These are phyloP conservation scores for Tridacna gigas DNA, from an alignment of 2,888 invertebrate species.

Conservation along the genomic window DNA sequence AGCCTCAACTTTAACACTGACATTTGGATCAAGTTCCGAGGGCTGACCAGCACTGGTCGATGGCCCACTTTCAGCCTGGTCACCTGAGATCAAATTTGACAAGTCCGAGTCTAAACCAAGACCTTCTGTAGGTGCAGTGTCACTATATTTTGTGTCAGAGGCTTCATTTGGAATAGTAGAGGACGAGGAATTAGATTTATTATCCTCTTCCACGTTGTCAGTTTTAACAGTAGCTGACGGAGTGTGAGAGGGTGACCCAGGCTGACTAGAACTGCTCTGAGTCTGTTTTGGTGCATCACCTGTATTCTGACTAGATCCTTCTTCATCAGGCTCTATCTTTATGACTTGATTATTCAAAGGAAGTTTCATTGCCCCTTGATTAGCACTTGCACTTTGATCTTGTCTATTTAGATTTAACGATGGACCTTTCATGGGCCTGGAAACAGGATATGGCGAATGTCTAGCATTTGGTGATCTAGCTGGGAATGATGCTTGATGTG, in stretches of 20 bases:
- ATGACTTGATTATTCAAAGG: slow-evolving; percentile 30
- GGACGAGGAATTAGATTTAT: slow-evolving; percentile 14
- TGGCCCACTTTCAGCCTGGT: not conserved
- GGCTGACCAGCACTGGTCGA: not conserved
- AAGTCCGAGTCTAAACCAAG: slow-evolving; percentile 49
- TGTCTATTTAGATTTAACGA: slow-evolving; percentile 2
- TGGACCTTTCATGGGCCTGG: slow-evolving; percentile 29
- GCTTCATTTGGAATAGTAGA: slow-evolving; percentile 40
- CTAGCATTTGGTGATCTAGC: slow-evolving; percentile 31
- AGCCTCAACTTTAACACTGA: slow-evolving; percentile 51
- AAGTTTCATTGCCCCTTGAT: not conserved
- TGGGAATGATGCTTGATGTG: not conserved
- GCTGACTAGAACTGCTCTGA: slow-evolving; percentile 17
- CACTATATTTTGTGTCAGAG: slow-evolving; percentile 20
- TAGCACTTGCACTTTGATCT: not conserved
- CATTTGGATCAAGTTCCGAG: not conserved
- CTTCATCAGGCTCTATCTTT: slow-evolving; percentile 47
- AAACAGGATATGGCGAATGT: slow-evolving; percentile 47
- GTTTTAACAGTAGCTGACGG: not conserved
- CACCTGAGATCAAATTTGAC: slow-evolving; percentile 39
- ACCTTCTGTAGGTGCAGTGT: slow-evolving; percentile 40
- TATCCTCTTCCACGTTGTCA: slow-evolving; percentile 27
- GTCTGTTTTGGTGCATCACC: slow-evolving; percentile 6
- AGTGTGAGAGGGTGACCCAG: slow-evolving; percentile 26
- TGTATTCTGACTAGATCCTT: slow-evolving; percentile 9